Conservation (phyloP, 2,113 vertebrate genomes). For the Elephantulus edwardii region DNA sequence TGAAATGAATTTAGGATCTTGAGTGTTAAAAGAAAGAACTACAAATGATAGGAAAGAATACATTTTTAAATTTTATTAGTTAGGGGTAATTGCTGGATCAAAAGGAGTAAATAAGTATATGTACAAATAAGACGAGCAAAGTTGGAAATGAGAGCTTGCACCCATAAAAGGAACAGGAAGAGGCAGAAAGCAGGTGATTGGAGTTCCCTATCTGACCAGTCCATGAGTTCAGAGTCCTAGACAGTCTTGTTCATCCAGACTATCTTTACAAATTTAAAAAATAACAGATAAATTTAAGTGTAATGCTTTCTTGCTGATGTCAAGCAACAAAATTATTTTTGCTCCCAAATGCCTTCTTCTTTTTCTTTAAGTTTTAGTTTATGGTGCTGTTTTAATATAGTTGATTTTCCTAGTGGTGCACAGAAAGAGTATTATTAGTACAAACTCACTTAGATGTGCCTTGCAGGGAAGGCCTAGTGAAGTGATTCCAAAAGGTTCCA, state of each 20-base stretch:
- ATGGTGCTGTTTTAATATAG: conserved; percentile 42
- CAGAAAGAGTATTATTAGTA: not conserved
- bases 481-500: not conserved
- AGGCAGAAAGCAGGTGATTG: not conserved
- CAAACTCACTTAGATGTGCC: not conserved
- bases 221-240: not conserved
- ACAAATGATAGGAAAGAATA: conserved; percentile 14
- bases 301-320: not conserved
- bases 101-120: not conserved
- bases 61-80: not conserved
- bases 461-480: not conserved
- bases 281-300: too few relatives aligned
- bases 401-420: conserved; percentile 3
- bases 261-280: not conserved
- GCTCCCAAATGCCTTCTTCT: not conserved
- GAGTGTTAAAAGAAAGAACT: not conserved
- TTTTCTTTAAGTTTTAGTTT: not conserved
- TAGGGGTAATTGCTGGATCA: not conserved
- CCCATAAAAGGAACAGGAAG: not conserved
- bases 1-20: not conserved
- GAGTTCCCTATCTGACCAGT: not conserved
- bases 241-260: not conserved
- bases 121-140: conserved; percentile 4
- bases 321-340: not conserved
- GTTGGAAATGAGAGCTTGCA: not conserved